A percentile compares a stretch with the other conserved stretches of the same genome.
phyloP scores from a whole-genome alignment of 2,113 vertebrate genomes.

The Psettodes erumei region DNA sequence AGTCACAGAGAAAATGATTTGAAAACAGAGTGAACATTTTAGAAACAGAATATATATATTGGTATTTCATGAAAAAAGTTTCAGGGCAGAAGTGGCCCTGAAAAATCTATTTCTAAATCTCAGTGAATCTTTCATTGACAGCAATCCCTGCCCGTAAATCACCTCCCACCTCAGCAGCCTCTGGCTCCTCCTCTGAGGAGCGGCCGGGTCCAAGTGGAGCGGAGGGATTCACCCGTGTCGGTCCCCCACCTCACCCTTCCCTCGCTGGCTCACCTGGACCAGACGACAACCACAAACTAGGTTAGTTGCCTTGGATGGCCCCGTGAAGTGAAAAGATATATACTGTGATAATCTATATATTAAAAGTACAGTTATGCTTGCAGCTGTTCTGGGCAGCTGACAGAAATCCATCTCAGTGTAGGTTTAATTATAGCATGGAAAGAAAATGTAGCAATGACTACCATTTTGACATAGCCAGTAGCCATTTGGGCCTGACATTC shows the following conservation, averaged over 20 bases:
- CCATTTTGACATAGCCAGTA: conserved; percentile 1
- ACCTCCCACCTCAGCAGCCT: conserved; percentile 44
- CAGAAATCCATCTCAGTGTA: neutral
- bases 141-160: conserved; percentile 89
- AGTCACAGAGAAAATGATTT: neutral
- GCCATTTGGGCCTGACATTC: neutral
- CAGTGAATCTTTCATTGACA: conserved; percentile 54
- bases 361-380: neutral
- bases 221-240: conserved; percentile 81
- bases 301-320: conserved; percentile 73
- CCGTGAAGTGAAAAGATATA: neutral
- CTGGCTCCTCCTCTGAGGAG: conserved; percentile 78
- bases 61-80: neutral
- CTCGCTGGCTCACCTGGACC: conserved; percentile 78
- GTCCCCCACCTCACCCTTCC: conserved; percentile 80
- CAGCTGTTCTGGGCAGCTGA: too few species aligned
- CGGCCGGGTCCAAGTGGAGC: conserved; percentile 79
- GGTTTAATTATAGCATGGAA: neutral
- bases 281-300: conserved; percentile 85
- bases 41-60: neutral
- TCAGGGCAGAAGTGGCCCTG: neutral
- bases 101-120: neutral
- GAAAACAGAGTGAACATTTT: neutral
- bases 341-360: neutral
- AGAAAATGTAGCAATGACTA: neutral